phyloP scores from a whole-genome alignment of 2,888 invertebrate genomes.

The Stratiomys singularior region DNA sequence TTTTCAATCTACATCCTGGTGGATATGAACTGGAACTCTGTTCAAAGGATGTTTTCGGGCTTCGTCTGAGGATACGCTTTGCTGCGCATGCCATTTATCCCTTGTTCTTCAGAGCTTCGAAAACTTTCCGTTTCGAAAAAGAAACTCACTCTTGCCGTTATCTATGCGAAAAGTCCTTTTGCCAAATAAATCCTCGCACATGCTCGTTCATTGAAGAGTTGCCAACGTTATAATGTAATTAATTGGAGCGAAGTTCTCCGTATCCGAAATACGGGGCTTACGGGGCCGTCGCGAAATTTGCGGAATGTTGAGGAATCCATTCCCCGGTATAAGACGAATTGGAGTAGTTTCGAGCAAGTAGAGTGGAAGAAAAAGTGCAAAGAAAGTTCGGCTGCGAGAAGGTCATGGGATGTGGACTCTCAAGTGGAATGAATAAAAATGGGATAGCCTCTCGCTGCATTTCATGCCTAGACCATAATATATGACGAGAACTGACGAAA shows the following conservation, averaged over 20 bases:
- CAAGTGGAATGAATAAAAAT: neutral
- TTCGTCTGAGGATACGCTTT: too few species aligned
- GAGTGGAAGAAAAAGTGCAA: conserved; percentile 19
- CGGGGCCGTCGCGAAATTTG: conserved; percentile 8
- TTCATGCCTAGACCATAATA: neutral
- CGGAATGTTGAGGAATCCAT: neutral
- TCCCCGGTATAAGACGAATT: too few species aligned
- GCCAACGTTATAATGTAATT: conserved; percentile 38
- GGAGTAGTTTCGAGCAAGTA: too few species aligned
- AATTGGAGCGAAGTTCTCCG: conserved; percentile 5
- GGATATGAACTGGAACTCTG: too few species aligned
- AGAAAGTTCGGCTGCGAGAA: conserved; percentile 18
- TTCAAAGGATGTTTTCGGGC: too few species aligned
- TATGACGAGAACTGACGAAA: neutral
- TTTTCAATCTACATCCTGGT: too few species aligned
- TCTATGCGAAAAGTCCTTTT: neutral
- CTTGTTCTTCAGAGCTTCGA: neutral
- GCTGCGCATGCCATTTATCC: neutral
- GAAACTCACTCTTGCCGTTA: neutral
- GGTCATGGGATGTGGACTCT: neutral
- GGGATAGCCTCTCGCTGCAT: neutral
- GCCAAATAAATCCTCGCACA: conserved; percentile 50
- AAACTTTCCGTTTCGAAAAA: neutral
- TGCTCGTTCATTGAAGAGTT: conserved; percentile 46
- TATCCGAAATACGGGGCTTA: neutral